Evolutionary conservation across 2,113 vertebrate species (phyloP).

Genomic region (Perccottus glenii): DNA sequence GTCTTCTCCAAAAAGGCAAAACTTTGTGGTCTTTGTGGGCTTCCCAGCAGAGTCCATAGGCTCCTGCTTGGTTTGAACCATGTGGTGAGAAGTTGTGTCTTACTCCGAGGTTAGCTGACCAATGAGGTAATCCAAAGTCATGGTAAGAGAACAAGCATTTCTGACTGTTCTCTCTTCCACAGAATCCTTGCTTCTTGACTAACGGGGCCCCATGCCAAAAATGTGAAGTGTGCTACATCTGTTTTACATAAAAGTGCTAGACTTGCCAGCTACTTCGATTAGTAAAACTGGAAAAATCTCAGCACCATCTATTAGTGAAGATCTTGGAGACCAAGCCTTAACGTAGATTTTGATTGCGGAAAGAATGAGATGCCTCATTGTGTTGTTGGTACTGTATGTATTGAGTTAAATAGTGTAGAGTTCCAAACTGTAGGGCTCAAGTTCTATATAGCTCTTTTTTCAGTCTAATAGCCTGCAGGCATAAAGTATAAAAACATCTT

Average conservation of each 20-base stretch:
- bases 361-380: neutral
- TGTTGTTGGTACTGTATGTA: neutral
- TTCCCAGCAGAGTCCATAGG: constrained; percentile 7
- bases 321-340: neutral
- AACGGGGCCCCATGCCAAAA: constrained; percentile 20
- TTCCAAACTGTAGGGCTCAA: constrained; percentile 3
- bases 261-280: constrained; percentile 24
- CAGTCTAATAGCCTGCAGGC: neutral
- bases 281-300: constrained; percentile 39
- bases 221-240: constrained; percentile 45
- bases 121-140: constrained; percentile 7
- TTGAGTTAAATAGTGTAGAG: neutral
- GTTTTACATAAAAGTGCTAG: constrained; percentile 38
- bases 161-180: constrained; percentile 19
- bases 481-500: neutral
- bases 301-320: constrained; percentile 9
- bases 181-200: constrained; percentile 28
- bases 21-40: neutral
- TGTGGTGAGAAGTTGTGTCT: constrained; percentile 29
- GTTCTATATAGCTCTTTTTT: constrained; percentile 4
- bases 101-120: constrained; percentile 16
- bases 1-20: neutral
- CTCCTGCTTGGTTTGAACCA: neutral
- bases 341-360: constrained; percentile 5
- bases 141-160: neutral